These are phyloP conservation scores for Miichthys miiuy DNA, from an alignment of 2,797 vertebrate species.

Conservation along the genomic window DNA sequence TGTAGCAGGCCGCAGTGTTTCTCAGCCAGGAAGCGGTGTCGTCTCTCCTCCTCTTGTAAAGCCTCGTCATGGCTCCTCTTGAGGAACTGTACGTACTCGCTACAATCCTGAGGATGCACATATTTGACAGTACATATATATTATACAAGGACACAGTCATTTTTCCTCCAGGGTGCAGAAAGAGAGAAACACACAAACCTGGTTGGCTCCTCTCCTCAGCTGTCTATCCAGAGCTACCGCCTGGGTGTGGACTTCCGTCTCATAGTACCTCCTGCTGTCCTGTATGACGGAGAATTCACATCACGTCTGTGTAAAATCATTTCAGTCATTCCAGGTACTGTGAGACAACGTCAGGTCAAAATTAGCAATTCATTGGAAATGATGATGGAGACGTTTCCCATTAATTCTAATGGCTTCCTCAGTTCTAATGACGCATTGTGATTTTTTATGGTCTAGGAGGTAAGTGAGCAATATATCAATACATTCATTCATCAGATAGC, in stretches of 20 bases:
- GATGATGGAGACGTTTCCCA: background rate
- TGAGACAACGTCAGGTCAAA: background rate
- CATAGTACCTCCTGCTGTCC: slow-evolving; percentile 91
- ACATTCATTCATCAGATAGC: slow-evolving; percentile 2
- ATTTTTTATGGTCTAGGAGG: background rate
- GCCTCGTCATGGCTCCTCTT: slow-evolving; percentile 90
- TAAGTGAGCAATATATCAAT: background rate
- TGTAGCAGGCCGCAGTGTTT: slow-evolving; percentile 88
- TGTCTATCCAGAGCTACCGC: slow-evolving; percentile 85
- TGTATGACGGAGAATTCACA: slow-evolving; percentile 67
- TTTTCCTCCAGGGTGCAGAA: slow-evolving; percentile 5
- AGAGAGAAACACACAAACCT: slow-evolving; percentile 80
- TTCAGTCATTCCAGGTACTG: background rate
- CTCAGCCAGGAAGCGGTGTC: slow-evolving; percentile 96
- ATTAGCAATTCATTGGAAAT: slow-evolving; percentile 3
- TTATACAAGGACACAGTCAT: background rate
- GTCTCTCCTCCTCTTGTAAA: slow-evolving; percentile 92
- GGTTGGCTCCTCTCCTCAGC: slow-evolving; percentile 83
- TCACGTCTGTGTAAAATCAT: background rate
- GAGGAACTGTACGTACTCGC: slow-evolving; percentile 89
- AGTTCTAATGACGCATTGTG: background rate
- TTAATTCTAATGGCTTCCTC: background rate
- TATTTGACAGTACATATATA: slow-evolving; percentile 4
- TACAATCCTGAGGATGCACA: slow-evolving; percentile 83
- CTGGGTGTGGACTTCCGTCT: slow-evolving; percentile 89